Percentiles rank a stretch among this genome's conserved stretches.
Evolutionary conservation across 37 sponge, comb jelly and placozoan species (phyloP).

Genomic region (Amphimedon queenslandica): DNA sequence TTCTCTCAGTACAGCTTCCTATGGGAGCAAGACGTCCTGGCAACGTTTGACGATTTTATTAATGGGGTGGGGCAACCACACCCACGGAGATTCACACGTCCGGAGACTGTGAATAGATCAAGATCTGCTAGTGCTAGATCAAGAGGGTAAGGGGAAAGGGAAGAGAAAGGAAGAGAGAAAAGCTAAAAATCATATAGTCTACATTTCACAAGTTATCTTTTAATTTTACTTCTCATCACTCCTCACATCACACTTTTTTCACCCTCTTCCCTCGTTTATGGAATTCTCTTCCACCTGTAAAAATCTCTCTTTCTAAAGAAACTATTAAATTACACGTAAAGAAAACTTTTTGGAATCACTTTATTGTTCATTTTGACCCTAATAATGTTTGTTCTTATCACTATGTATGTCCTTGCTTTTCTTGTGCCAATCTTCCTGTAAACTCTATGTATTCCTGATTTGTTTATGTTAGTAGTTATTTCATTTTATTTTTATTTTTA

Average conservation of each 20-base stretch:
- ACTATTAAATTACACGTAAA: no score
- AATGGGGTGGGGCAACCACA: slow-evolving; percentile 44
- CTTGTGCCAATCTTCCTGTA: no score
- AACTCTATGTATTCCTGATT: no score
- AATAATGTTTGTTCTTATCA: no score
- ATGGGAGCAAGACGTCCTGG: slow-evolving; percentile 75
- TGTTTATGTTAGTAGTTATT: no score
- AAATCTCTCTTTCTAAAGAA: no score
- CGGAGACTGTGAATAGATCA: slow-evolving; percentile 53
- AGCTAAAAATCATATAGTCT: neutral
- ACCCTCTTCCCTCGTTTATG: slow-evolving; percentile 7
- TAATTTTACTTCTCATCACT: neutral
- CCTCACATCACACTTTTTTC: neutral
- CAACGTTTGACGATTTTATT: slow-evolving; percentile 64
- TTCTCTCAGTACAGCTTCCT: slow-evolving; percentile 64
- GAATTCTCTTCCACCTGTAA: neutral
- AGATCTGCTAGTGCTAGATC: slow-evolving; percentile 39
- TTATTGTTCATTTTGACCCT: neutral
- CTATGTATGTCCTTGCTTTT: no score
- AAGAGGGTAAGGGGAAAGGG: slow-evolving; percentile 11
- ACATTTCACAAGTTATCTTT: neutral
- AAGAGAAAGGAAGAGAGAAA: neutral
- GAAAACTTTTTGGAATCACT: no score
- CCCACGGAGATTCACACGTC: slow-evolving; percentile 40
- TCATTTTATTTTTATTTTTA: neutral